Conservation (phyloP, 2,888 invertebrate species). For the Elmis aenea region DNA sequence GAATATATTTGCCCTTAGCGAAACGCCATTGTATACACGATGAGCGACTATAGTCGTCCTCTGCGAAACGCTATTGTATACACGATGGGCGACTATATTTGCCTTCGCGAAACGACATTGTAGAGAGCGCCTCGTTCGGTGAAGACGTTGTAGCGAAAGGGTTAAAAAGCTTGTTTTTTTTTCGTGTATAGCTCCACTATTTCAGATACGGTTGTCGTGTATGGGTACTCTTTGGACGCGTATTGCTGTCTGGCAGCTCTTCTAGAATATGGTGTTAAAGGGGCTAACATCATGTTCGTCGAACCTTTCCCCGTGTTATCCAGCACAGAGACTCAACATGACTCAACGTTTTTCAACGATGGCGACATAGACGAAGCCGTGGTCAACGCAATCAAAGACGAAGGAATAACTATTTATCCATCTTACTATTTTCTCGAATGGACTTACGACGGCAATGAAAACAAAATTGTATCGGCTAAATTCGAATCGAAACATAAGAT, state of each 20-base stretch:
- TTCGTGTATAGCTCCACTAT: too few relatives aligned
- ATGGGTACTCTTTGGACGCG: constrained; percentile 62
- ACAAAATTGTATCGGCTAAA: constrained; percentile 29
- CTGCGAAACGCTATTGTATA: too few relatives aligned
- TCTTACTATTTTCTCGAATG: constrained; percentile 56
- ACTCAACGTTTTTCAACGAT: constrained; percentile 36
- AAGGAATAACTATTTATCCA: constrained; percentile 48
- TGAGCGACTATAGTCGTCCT: too few relatives aligned
- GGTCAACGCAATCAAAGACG: constrained; percentile 33
- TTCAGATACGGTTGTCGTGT: constrained; percentile 56
- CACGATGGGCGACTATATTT: too few relatives aligned
- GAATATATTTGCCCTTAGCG: too few relatives aligned
- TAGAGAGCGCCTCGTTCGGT: too few relatives aligned
- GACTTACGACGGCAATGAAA: constrained; percentile 39
- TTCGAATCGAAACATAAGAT: constrained; percentile 50
- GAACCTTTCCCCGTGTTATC: constrained; percentile 50
- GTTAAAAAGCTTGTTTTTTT: too few relatives aligned
- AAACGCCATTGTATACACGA: too few relatives aligned
- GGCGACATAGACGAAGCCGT: constrained; percentile 52
- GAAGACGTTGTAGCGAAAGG: too few relatives aligned
- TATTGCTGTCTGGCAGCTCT: constrained; percentile 63
- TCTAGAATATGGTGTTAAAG: constrained; percentile 54
- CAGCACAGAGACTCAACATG: constrained; percentile 24
- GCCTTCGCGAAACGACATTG: too few relatives aligned
- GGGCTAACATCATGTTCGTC: constrained; percentile 56